Percentiles rank a stretch among this genome's conserved stretches.
These are phyloP conservation scores for Arothron firmamentum DNA, from an alignment of 2,113 vertebrate genomes.

Conservation along the genomic window DNA sequence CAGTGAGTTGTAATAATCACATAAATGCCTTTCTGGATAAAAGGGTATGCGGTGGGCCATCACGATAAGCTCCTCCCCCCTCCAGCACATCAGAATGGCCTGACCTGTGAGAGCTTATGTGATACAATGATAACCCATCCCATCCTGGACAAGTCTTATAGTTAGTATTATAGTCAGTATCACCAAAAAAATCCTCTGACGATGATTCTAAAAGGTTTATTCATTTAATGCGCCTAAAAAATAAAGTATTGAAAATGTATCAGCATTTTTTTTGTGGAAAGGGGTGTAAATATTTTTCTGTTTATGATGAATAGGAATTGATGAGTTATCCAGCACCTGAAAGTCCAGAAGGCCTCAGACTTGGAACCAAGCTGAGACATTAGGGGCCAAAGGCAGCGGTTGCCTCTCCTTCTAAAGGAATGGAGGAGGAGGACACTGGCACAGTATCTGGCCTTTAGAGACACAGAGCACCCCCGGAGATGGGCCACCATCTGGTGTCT, in stretches of 20 bases:
- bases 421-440: slow-evolving; percentile 60
- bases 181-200: too few relatives aligned
- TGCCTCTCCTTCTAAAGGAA: slow-evolving; percentile 60
- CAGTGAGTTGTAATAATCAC: slow-evolving; percentile 31
- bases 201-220: too few relatives aligned
- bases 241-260: too few relatives aligned
- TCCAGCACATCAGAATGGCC: slow-evolving; percentile 5
- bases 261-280: too few relatives aligned
- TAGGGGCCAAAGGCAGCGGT: slow-evolving; percentile 43
- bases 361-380: slow-evolving; percentile 53
- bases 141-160: too few relatives aligned
- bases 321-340: slow-evolving; percentile 22
- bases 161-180: too few relatives aligned
- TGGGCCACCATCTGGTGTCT: slow-evolving; percentile 69
- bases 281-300: background rate
- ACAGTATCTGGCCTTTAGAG: slow-evolving; percentile 52
- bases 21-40: slow-evolving; percentile 16
- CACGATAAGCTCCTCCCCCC: slow-evolving; percentile 17
- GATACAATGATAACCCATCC: background rate
- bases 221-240: too few relatives aligned
- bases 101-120: slow-evolving; percentile 1
- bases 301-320: background rate
- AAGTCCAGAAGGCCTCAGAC: slow-evolving; percentile 23
- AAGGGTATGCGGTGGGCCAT: slow-evolving; percentile 3
- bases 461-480: slow-evolving; percentile 57